A percentile compares a stretch with the other conserved stretches of the same genome.
Evolutionary conservation across 2,888 invertebrate genomes (phyloP).

Genomic region (Amitus sp.): DNA sequence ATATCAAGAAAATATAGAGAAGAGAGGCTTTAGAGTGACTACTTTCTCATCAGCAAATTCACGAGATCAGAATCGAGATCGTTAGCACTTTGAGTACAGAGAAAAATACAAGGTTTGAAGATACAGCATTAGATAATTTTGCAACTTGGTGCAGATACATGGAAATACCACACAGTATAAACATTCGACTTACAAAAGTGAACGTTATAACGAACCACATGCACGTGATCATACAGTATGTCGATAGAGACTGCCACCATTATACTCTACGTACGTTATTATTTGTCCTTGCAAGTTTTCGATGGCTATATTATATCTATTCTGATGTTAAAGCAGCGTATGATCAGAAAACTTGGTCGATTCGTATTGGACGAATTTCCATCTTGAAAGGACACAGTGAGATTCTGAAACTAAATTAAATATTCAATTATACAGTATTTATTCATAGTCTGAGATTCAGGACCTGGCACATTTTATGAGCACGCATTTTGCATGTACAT

Average conservation of each 20-base stretch:
- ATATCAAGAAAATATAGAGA: slow-evolving; percentile 4
- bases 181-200: slow-evolving; percentile 40
- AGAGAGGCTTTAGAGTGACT: not conserved
- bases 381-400: slow-evolving; percentile 42
- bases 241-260: slow-evolving; percentile 39
- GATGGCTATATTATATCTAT: slow-evolving; percentile 41
- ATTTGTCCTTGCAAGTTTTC: slow-evolving; percentile 40
- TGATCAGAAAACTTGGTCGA: slow-evolving; percentile 42
- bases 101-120: slow-evolving; percentile 4
- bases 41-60: not conserved
- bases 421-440: slow-evolving; percentile 30
- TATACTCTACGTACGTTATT: slow-evolving; percentile 43
- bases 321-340: slow-evolving; percentile 41
- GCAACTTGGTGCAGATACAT: slow-evolving; percentile 31
- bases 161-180: slow-evolving; percentile 39
- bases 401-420: slow-evolving; percentile 43
- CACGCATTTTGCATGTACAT: too few species aligned
- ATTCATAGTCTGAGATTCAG: not conserved
- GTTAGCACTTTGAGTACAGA: slow-evolving; percentile 3
- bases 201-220: slow-evolving; percentile 37
- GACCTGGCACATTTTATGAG: too few species aligned
- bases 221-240: slow-evolving; percentile 41
- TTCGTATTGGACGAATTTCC: slow-evolving; percentile 42
- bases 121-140: slow-evolving; percentile 26
- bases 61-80: slow-evolving; percentile 2